Evolutionary conservation across 2,113 vertebrate species (phyloP), one percentile per base, ranked within the genome.

Genomic region (Scomber colias): DNA sequence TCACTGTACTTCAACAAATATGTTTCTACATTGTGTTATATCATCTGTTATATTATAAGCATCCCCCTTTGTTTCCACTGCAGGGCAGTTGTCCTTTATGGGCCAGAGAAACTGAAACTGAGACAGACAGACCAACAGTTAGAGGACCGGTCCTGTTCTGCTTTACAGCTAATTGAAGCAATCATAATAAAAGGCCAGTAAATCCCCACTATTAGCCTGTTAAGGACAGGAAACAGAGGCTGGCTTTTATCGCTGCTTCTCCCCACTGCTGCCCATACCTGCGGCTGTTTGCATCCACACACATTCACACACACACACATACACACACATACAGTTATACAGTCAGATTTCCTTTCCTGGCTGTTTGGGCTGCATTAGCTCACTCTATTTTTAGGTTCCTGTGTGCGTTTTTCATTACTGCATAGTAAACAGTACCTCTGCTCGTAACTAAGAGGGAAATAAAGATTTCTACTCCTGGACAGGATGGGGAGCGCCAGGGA

Each of bases 161-260:
- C 83, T 87, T 83, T 89, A 88, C 85, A 75, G 71, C 86, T 88
- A 88, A 91, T 86, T 93, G 88, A 67, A 70, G 84, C 87, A 89
- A 89, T 94, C 88, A 92, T 86, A 91, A 90, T 91, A 93, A 91
- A 91, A 90, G 86, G 75, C 67, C 89, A 87, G 74, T 93, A 90
- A 93, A 92, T 92, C 89, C 86, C 88, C 71, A 75, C 80, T 73
- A 90, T 90, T 91, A 92, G 75, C 82, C 71, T 44, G 74, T 85
- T 88, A 90, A 86, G 87, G 81, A 84, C 91, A 91, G 92, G 93
- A 95, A 93, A 90, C 78, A 74, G 86, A 91, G 86, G 54, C 82
- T 66, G 70, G 75, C 66, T 87, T 92, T 87, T 91, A 91, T 82
- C 77, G 75, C 71, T 83, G 70, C 77, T 75, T 82, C 49, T 71